Conservation (phyloP, 92 coral and sea anemone species). For the Porites evermanni region DNA sequence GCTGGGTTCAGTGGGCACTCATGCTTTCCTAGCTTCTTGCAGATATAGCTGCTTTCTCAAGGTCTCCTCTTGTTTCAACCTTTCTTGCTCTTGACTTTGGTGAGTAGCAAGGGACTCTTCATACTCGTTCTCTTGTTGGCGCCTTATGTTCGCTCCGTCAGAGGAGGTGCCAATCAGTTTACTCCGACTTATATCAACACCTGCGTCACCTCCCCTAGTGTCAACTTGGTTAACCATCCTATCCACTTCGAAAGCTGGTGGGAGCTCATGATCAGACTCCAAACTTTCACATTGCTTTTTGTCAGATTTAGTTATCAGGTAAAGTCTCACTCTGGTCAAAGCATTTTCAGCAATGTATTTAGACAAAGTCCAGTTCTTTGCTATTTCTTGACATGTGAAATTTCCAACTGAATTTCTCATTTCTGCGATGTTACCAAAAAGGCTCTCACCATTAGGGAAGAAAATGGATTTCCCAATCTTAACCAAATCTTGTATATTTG, state of each 20-base stretch:
- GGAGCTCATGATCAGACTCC: neutral
- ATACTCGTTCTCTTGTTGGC: constrained; percentile 50
- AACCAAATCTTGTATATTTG: constrained; percentile 51
- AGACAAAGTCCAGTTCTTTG: constrained; percentile 15
- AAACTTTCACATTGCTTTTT: constrained; percentile 6
- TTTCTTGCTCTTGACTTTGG: constrained; percentile 52
- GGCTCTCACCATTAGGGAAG: constrained; percentile 65
- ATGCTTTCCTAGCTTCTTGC: constrained; percentile 41
- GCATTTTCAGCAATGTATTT: constrained; percentile 48
- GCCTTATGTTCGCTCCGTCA: constrained; percentile 41
- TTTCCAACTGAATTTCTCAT: constrained; percentile 49
- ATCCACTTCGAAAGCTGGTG: neutral
- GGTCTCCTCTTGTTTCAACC: constrained; percentile 23
- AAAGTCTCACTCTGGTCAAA: constrained; percentile 65
- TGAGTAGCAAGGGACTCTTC: constrained; percentile 59
- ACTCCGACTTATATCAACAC: constrained; percentile 12
- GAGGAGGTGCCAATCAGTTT: constrained; percentile 46
- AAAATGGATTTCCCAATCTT: constrained; percentile 44
- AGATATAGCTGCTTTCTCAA: constrained; percentile 34
- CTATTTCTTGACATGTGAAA: constrained; percentile 50
- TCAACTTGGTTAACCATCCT: constrained; percentile 11
- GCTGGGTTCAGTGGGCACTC: constrained; percentile 41
- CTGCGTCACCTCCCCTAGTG: neutral
- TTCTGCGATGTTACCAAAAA: constrained; percentile 44
- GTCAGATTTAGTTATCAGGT: constrained; percentile 54